Evolutionary conservation across 2,888 invertebrate genomes (phyloP).

Genomic region (Coremacera marginata): DNA sequence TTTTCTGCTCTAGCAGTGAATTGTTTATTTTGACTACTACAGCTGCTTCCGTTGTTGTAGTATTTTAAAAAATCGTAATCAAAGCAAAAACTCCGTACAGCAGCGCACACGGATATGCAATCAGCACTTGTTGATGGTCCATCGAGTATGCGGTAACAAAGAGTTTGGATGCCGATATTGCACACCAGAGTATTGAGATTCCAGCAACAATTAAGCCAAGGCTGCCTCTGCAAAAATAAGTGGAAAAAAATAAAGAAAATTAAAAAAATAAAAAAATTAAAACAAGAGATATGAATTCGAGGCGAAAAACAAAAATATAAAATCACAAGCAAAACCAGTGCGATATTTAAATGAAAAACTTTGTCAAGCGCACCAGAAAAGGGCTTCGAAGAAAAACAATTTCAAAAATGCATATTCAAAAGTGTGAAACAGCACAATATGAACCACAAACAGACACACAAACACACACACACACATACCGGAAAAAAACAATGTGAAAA

Average conservation of each 20-base stretch:
- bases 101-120: slow-evolving; percentile 83
- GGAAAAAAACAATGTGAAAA: background rate
- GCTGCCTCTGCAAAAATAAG: slow-evolving; percentile 69
- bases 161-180: slow-evolving; percentile 80
- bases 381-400: slow-evolving; percentile 30
- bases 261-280: slow-evolving; percentile 4
- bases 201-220: slow-evolving; percentile 73
- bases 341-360: slow-evolving; percentile 26
- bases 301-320: background rate
- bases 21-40: background rate
- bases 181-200: slow-evolving; percentile 79
- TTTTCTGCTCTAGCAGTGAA: background rate
- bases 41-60: slow-evolving; percentile 35
- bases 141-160: slow-evolving; percentile 82
- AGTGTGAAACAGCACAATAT: slow-evolving; percentile 31
- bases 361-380: slow-evolving; percentile 19
- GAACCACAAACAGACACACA: slow-evolving; percentile 19
- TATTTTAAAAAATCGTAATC: slow-evolving; percentile 78
- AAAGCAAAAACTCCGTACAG: slow-evolving; percentile 84
- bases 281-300: background rate
- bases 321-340: background rate
- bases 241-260: slow-evolving; percentile 44
- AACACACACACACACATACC: background rate
- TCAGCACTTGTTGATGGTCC: slow-evolving; percentile 79
- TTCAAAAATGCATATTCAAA: slow-evolving; percentile 33